Conservation (phyloP, 2,113 vertebrate species). For the Ivindomyrus marchei region DNA sequence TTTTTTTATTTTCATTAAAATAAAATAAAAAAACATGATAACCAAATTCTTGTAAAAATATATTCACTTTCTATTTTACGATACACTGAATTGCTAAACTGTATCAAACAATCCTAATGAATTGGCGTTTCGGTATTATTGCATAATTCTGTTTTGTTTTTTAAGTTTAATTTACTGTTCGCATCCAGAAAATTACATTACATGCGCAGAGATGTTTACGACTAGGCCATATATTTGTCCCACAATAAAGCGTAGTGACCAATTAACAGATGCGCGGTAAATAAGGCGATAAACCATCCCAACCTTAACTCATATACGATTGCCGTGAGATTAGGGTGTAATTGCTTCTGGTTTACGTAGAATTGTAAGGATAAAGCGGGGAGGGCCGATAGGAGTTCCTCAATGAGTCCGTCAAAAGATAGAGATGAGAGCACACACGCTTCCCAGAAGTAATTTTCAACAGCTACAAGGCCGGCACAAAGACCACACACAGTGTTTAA, state of each 20-base stretch:
- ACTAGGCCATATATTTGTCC: not conserved
- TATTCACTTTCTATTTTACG: not conserved
- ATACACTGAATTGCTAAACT: not conserved
- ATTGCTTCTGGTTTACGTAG: slow-evolving; percentile 86
- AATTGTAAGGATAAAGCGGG: slow-evolving; percentile 76
- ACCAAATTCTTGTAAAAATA: not conserved
- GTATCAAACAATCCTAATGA: not conserved
- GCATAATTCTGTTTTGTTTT: not conserved
- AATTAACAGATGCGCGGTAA: slow-evolving; percentile 66
- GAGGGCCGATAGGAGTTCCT: slow-evolving; percentile 79
- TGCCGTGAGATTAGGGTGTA: slow-evolving; percentile 87
- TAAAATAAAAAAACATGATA: not conserved
- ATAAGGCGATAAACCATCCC: slow-evolving; percentile 69
- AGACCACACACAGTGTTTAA: slow-evolving; percentile 99
- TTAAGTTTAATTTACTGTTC: not conserved
- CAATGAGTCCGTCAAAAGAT: slow-evolving; percentile 78
- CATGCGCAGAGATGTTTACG: not conserved
- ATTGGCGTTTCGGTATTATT: not conserved
- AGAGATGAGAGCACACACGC: slow-evolving; percentile 94
- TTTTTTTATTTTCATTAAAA: not conserved
- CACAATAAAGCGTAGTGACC: slow-evolving; percentile 39
- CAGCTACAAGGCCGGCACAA: slow-evolving; percentile 93
- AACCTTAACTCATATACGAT: slow-evolving; percentile 85
- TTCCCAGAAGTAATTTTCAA: slow-evolving; percentile 98
- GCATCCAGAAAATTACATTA: not conserved